These are phyloP conservation scores for mouse (Mus musculus) DNA, from an alignment of 2,113 vertebrate species.

Conservation along the genomic window DNA sequence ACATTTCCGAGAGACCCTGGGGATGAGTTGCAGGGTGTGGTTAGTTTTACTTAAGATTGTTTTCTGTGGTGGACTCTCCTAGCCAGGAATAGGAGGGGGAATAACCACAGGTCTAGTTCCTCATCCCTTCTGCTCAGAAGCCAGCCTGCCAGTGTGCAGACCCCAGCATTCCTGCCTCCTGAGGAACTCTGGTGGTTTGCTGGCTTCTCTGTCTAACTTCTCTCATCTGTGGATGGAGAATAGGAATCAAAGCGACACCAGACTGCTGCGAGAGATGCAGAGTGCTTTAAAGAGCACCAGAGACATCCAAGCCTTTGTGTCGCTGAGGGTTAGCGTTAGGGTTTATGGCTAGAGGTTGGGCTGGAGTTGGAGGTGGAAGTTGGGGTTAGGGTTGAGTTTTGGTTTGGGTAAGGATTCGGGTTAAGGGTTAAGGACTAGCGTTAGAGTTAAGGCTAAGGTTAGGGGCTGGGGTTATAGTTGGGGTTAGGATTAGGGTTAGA, in stretches of 20 bases:
- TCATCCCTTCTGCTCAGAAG: fast-evolving
- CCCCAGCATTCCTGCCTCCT: no score
- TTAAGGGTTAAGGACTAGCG: background rate
- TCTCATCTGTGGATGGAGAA: background rate
- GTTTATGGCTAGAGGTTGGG: background rate
- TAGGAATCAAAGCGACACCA: fast-evolving
- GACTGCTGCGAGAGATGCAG: fast-evolving
- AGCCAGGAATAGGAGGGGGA: background rate
- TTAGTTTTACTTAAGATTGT: fast-evolving
- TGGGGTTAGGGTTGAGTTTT: background rate
- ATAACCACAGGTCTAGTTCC: fast-evolving
- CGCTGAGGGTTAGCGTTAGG: background rate
- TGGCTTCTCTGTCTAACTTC: background rate
- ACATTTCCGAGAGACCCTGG: fast-evolving
- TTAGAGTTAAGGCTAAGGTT: background rate
- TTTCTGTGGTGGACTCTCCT: background rate
- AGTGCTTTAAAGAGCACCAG: background rate
- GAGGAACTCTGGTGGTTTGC: background rate
- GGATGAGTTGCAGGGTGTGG: background rate
- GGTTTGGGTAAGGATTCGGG: background rate
- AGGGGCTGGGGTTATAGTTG: background rate
- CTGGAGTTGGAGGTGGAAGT: background rate
- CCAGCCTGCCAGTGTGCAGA: background rate
- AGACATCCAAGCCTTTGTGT: background rate
- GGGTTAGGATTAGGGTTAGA: background rate